Evolutionary conservation across 2,888 invertebrate genomes (phyloP).

Genomic region (Cosmorhoe ocellata): DNA sequence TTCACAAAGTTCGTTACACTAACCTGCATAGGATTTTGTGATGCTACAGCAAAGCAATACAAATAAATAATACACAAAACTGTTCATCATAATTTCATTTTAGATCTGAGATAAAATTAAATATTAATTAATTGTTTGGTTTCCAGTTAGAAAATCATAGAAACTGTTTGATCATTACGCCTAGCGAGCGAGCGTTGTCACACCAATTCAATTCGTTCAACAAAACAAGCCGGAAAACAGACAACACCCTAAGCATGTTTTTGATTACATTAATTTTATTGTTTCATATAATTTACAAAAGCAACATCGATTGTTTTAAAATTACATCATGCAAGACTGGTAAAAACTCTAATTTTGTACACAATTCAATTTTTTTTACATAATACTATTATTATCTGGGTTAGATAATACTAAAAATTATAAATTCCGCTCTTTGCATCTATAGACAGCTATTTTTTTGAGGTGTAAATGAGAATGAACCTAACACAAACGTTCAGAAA

Average conservation of each 20-base stretch:
- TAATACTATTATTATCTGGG: too few species aligned
- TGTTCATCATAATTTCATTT: conserved; percentile 79
- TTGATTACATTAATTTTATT: conserved; percentile 5
- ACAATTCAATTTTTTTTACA: too few species aligned
- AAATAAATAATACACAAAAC: conserved; percentile 67
- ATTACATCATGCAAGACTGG: too few species aligned
- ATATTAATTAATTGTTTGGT: conserved; percentile 33
- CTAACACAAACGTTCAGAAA: too few species aligned
- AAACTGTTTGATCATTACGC: conserved; percentile 77
- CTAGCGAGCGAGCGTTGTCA: conserved; percentile 70
- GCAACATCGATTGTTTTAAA: too few species aligned
- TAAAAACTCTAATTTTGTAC: too few species aligned
- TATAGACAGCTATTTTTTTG: too few species aligned
- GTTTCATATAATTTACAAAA: background rate
- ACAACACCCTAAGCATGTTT: conserved; percentile 71
- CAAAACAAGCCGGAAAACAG: conserved; percentile 74
- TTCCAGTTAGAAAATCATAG: conserved; percentile 57
- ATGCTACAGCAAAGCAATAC: conserved; percentile 69
- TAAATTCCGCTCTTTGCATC: too few species aligned
- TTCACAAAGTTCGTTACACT: conserved; percentile 43
- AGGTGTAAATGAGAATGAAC: too few species aligned
- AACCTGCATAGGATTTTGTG: conserved; percentile 67
- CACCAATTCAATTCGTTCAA: too few species aligned
- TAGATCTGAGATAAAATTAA: conserved; percentile 37
- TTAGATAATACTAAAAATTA: too few species aligned